Evolutionary conservation across 2,113 vertebrate species (phyloP), one percentile per base, ranked within the genome.

Genomic region (Ovis canadensis): DNA sequence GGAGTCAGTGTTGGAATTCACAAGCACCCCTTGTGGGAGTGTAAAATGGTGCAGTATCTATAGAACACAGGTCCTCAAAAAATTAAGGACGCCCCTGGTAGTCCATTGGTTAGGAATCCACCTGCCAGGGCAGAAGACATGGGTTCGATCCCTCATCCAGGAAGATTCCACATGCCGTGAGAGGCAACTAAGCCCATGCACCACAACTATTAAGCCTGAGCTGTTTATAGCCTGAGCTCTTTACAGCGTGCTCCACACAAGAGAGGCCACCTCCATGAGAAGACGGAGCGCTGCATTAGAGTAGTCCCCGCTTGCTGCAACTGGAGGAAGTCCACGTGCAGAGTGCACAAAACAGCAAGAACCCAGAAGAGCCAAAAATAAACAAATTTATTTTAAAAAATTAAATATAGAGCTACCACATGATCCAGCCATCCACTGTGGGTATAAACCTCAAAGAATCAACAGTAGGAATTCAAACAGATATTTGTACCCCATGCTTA

Each of bases 251-350:
- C 27, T 80, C 29, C 5, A 17, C 27, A 43, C 13, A 19, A 78
- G 77, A 80, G 77, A 80, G 45, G 77, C 27, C 77, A 33, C 77
- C 1, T 5, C 45, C 27, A 17, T 80, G 77, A 48, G 77, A 48
- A 48, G 27, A 10, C 45, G 1, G 4, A 0, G 45, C 27, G 0
- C 45, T 9, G 2, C 27, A 11, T 11, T 9, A 50, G 36, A 19
- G 29, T 6, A 31, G 27, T 17, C 45, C 45, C 27, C 0, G 15
- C 15, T 50, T 8, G 45, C 8, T 31, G 15, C 45, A 11, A 5
- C 77, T 31, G 31, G 77, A 80, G 27, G 17, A 80, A 80, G 77
- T 40, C 45, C 15, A 77, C 23, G 3, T 43, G 77, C 27, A 10
- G 77, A 6, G 21, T 25, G 5, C 21, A 25, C 36, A 43, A 43